Conservation (phyloP, 2,888 invertebrate species). For the Onchidella celtica region DNA sequence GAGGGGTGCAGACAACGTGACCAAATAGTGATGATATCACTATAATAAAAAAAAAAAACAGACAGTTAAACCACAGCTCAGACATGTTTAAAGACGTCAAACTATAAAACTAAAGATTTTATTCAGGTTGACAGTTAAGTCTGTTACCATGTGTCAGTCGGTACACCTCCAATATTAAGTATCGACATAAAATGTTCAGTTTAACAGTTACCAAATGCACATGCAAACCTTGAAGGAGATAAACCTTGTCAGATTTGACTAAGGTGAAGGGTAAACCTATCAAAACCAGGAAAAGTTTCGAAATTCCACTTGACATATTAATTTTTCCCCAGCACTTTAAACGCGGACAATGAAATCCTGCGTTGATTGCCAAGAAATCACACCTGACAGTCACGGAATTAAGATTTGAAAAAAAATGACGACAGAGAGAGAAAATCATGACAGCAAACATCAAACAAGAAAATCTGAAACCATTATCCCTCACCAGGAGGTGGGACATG, state of each 20-base stretch:
- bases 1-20: background rate
- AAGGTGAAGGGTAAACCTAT: background rate
- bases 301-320: slow-evolving; percentile 4
- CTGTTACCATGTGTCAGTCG: background rate
- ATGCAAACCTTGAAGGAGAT: background rate
- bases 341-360: background rate
- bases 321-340: background rate
- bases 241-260: background rate
- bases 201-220: background rate
- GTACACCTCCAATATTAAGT: background rate
- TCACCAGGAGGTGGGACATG: background rate
- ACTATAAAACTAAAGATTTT: too few species aligned
- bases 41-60: too few species aligned
- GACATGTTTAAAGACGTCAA: too few species aligned
- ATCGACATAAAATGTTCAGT: background rate
- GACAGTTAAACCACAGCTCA: too few species aligned
- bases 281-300: background rate
- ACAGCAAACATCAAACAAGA: too few species aligned
- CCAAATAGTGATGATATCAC: too few species aligned
- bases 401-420: background rate
- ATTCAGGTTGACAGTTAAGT: too few species aligned
- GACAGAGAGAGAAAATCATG: background rate
- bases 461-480: background rate
- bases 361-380: background rate
- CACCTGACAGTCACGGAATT: background rate